A percentile compares a stretch with the other conserved stretches of the same genome.
Conservation (phyloP, 2,888 invertebrate genomes). For the Morpho deidamia region DNA sequence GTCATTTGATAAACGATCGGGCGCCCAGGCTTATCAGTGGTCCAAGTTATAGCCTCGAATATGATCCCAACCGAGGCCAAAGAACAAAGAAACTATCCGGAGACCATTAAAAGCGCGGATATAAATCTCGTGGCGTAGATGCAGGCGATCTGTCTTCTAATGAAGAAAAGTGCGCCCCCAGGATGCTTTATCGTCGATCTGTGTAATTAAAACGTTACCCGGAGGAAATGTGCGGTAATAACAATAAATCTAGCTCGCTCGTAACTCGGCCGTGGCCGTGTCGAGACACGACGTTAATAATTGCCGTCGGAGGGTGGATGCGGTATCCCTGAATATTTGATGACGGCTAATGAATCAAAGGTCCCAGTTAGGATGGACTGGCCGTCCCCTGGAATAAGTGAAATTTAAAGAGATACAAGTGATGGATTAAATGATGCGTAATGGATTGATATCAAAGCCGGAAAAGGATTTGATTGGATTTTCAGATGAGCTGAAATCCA, state of each 20-base stretch:
- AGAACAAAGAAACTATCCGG: constrained; percentile 30
- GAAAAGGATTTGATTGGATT: not conserved
- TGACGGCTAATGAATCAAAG: constrained; percentile 47
- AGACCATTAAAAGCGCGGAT: constrained; percentile 50
- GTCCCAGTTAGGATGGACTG: constrained; percentile 28
- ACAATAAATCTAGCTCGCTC: constrained; percentile 68
- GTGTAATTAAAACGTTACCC: constrained; percentile 78
- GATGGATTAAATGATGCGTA: constrained; percentile 11
- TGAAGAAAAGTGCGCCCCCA: constrained; percentile 77
- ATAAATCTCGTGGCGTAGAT: constrained; percentile 57
- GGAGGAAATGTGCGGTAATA: constrained; percentile 75
- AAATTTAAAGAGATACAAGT: constrained; percentile 18
- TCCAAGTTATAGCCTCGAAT: constrained; percentile 14
- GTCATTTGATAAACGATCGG: constrained; percentile 24
- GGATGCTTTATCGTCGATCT: constrained; percentile 76
- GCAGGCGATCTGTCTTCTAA: constrained; percentile 69
- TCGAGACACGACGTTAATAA: constrained; percentile 45
- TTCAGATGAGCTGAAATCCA: too few relatives aligned
- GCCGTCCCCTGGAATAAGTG: constrained; percentile 10
- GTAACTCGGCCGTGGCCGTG: constrained; percentile 41
- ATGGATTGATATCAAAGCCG: not conserved
- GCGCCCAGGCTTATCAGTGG: constrained; percentile 9
- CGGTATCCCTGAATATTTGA: constrained; percentile 47
- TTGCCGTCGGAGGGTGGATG: constrained; percentile 45
- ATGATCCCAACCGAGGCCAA: constrained; percentile 15